phyloP scores from a whole-genome alignment of 2,888 invertebrate genomes.

The Ypsolopha sequella region DNA sequence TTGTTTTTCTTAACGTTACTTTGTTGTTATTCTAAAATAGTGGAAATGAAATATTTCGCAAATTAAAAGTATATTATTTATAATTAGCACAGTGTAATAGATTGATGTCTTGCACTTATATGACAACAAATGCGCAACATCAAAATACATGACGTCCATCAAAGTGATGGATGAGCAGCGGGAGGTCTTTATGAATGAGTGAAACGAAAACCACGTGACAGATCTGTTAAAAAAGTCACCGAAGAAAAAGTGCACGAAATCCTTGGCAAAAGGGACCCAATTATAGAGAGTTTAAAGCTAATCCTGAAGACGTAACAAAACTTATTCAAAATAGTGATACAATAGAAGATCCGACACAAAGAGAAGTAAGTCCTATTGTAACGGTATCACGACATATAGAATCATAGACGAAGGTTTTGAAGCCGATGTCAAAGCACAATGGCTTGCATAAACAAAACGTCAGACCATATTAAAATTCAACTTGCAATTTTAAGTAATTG shows the following conservation, averaged over 20 bases:
- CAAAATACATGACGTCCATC: constrained; percentile 29
- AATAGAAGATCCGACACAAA: neutral
- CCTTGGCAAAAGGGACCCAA: constrained; percentile 34
- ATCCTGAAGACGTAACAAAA: constrained; percentile 27
- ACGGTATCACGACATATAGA: no score
- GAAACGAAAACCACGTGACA: constrained; percentile 1
- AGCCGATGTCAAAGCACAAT: constrained; percentile 1
- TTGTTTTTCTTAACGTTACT: no score
- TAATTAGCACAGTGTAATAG: no score
- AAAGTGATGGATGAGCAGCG: constrained; percentile 23
- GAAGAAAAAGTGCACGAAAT: constrained; percentile 13
- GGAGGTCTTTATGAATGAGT: constrained; percentile 16
- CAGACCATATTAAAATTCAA: constrained; percentile 26
- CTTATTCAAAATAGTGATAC: neutral
- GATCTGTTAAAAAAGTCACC: constrained; percentile 12
- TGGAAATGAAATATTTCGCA: no score
- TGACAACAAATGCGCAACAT: neutral
- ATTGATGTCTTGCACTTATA: neutral
- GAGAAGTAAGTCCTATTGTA: neutral
- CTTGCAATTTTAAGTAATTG: constrained; percentile 31
- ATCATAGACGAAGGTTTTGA: no score
- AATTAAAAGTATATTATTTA: no score
- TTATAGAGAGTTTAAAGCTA: constrained; percentile 51
- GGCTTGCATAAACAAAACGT: constrained; percentile 17
- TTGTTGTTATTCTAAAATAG: no score